Conservation (phyloP, 2,113 vertebrate genomes). For the Motacilla alba region DNA sequence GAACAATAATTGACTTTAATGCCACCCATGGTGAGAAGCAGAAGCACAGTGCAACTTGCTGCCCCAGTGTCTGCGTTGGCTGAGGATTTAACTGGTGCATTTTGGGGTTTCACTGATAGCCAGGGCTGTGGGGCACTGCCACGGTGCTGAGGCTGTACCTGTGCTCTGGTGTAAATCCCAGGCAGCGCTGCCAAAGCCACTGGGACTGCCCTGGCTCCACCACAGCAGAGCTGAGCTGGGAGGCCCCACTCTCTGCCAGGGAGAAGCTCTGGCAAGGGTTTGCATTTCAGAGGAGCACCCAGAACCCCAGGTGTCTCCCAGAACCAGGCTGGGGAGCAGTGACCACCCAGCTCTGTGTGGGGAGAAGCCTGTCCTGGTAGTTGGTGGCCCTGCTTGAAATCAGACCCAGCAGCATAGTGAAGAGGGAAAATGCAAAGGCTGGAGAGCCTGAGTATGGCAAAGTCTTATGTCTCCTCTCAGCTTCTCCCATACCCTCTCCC, state of each 20-base stretch:
- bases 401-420: not conserved
- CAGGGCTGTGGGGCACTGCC: not conserved
- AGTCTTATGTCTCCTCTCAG: not conserved
- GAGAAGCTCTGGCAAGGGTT: not conserved
- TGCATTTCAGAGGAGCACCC: not conserved
- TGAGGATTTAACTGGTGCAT: not conserved
- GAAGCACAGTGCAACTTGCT: not conserved
- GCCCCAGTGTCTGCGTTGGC: not conserved
- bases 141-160: not conserved
- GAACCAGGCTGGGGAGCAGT: not conserved
- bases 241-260: not conserved
- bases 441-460: not conserved
- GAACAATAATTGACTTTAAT: not conserved
- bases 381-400: not conserved
- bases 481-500: not conserved
- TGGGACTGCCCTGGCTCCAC: accelerated
- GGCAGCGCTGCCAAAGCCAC: not conserved
- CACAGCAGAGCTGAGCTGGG: not conserved
- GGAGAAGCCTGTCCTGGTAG: not conserved
- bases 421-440: not conserved
- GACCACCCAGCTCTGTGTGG: accelerated
- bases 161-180: not conserved
- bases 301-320: not conserved
- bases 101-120: not conserved
- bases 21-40: not conserved